Base-by-base conservation (phyloP, 2,888 invertebrate species). In the Idaea biselata region DNA sequence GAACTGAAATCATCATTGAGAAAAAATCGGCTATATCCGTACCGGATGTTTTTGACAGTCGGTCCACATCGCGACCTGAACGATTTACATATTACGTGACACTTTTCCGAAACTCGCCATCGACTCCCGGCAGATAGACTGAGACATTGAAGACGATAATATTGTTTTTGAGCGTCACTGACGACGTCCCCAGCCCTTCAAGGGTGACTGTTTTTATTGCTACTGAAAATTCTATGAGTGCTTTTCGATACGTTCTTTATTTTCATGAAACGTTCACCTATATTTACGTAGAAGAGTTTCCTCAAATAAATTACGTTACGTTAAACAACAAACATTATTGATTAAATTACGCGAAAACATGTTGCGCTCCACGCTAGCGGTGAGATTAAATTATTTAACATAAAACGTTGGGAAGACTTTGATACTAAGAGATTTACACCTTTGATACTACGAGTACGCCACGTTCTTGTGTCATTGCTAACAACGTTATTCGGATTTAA, bases 81-180 rank as follows among this genome's bases (percentile, higher is more conserved):
- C 90, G 88, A 88, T 92, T 91, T 92, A 91, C 91, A 92, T 92
- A 91, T 84, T 89, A 92, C 91, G 91, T 91, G 91, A 91, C 86
- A 87, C 80, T 90, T 89, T 92, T 91, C 80, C 86, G 78, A 81
- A 91, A 81, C 80, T 84, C 84, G 74, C 82, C 88, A 90, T 92
- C 89, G 91, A 91, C 89, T 89, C 79, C 33, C 75, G 72, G 77
- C 83, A 83, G 87, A 90, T 89, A 85, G 88, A 89, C 89, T 88
- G 88, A 88, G 87, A 89, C 89, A 86, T 88, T 78, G 86, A 79
- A 77, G 81, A 75, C 79, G 87, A 89, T 90, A 44, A 44, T 44
- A 91, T 91, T 91, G 91, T 91, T 91, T 73, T 87, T 82, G 79
- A 82, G 86, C 82, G 79, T 77, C 73, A 72, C 81, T 25, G 25